Evolutionary conservation across 2,797 vertebrate species (phyloP).

Genomic region (Heliangelus exortis): DNA sequence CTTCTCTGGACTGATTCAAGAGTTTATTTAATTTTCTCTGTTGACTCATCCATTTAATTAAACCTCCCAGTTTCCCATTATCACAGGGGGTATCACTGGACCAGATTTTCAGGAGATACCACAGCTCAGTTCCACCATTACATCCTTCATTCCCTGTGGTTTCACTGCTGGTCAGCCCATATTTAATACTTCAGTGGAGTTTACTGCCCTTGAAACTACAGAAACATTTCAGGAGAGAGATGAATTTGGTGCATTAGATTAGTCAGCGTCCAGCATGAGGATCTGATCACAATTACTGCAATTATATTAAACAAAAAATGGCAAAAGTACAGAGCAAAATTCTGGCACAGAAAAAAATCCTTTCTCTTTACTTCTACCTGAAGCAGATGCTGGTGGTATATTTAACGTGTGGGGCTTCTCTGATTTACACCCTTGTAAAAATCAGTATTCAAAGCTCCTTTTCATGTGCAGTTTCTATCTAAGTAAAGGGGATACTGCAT

Average conservation of each 20-base stretch:
- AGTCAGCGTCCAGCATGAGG: not conserved
- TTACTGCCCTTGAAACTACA: not conserved
- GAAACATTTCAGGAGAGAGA: not conserved
- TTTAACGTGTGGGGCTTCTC: constrained; percentile 23
- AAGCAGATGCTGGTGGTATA: constrained; percentile 47
- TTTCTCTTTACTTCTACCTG: constrained; percentile 25
- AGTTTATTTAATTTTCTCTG: not conserved
- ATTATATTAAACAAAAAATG: not conserved
- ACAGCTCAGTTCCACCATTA: not conserved
- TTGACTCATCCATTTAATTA: not conserved
- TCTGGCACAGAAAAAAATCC: constrained; percentile 8
- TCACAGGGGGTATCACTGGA: not conserved
- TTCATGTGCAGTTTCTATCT: constrained; percentile 60
- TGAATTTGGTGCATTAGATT: not conserved
- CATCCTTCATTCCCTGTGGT: not conserved
- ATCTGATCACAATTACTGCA: not conserved
- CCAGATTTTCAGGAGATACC: not conserved
- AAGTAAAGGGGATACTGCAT: constrained; percentile 58
- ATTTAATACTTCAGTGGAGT: not conserved
- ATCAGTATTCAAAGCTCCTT: constrained; percentile 70
- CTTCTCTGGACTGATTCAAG: not conserved
- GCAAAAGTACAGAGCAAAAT: constrained; percentile 14
- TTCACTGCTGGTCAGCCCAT: not conserved
- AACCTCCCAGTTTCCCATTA: not conserved
- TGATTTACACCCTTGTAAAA: constrained; percentile 73